Base-by-base conservation (phyloP, 2,797 vertebrate genomes). In the Mastacembelus armatus region DNA sequence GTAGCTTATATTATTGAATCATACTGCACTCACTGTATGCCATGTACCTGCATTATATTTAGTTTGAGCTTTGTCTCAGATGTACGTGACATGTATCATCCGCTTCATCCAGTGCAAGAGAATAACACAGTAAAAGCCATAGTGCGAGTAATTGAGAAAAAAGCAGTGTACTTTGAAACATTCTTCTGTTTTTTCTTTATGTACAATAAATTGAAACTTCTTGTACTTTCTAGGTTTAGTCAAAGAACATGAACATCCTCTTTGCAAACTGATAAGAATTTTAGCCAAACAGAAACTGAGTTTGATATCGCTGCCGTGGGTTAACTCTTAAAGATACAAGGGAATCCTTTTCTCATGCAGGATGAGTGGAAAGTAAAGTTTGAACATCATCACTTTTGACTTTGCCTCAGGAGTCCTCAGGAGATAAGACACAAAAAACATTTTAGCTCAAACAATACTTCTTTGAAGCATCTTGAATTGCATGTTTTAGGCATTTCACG, bases 261-360 rank as follows among this genome's bases (percentile, higher is more conserved):
- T 40, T 70, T 1, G 19, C 39, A 63, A 22, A 6, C 33, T 47
- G 19, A 71, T 72, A 54, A 26, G 47, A 63, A 54, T n/a, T 47
- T 76, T 59, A 7, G 16, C 14, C 0, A 15, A 56, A 16, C 5
- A 59, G n/a, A 64, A 47, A 70, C 24, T 27, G 2, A 65, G 50
- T 60, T 26, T 36, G 7, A 68, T 54, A 32, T 49, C 10, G 2
- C 47, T 24, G 65, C 61, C 63, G 52, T 40, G 71, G 39, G 43
- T 78, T 62, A 52, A 67, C 10, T 11, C n/a, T n/a, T n/a, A n/a
- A n/a, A 68, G 48, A 47, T 55, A 29, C 15, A 21, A 49, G 7
- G 29, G 35, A 55, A 21, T 22, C 54, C 10, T 64, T 58, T 42
- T 16, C 11, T 24, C 10, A 24, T 35, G n/a, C 10, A 6, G 5